phyloP scores from a whole-genome alignment of 2,797 vertebrate genomes.

The Schizopygopsis pylzovi region DNA sequence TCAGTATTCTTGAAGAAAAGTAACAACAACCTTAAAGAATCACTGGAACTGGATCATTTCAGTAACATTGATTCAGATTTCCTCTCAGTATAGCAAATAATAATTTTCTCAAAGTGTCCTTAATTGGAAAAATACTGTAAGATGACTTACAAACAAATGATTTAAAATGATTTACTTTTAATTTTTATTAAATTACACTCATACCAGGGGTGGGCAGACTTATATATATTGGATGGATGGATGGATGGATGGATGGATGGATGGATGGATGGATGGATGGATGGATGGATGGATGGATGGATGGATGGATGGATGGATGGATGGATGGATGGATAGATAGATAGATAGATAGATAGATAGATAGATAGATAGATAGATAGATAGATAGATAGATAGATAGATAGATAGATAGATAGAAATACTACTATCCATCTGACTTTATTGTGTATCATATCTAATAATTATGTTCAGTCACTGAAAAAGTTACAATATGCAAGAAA shows the following conservation, averaged over 20 bases:
- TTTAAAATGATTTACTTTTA: too few relatives aligned
- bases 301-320: too few relatives aligned
- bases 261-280: too few relatives aligned
- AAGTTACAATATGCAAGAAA: neutral
- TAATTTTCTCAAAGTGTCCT: neutral
- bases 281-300: too few relatives aligned
- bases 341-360: too few relatives aligned
- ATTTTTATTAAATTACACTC: too few relatives aligned
- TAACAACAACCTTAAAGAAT: neutral
- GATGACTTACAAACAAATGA: neutral
- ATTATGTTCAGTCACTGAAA: neutral
- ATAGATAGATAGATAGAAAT: neutral
- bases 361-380: too few relatives aligned
- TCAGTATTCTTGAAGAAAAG: slow-evolving; percentile 4
- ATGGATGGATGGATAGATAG: too few relatives aligned
- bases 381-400: too few relatives aligned
- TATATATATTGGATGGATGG: too few relatives aligned
- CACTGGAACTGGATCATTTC: neutral
- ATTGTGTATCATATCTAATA: neutral
- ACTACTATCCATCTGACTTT: neutral
- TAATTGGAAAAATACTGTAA: neutral
- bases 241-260: too few relatives aligned
- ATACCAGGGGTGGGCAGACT: neutral
- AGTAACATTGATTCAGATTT: neutral
- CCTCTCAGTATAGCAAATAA: neutral